These are phyloP conservation scores for Sclerurus mexicanus DNA, from an alignment of 2,113 vertebrate genomes.

Conservation along the genomic window DNA sequence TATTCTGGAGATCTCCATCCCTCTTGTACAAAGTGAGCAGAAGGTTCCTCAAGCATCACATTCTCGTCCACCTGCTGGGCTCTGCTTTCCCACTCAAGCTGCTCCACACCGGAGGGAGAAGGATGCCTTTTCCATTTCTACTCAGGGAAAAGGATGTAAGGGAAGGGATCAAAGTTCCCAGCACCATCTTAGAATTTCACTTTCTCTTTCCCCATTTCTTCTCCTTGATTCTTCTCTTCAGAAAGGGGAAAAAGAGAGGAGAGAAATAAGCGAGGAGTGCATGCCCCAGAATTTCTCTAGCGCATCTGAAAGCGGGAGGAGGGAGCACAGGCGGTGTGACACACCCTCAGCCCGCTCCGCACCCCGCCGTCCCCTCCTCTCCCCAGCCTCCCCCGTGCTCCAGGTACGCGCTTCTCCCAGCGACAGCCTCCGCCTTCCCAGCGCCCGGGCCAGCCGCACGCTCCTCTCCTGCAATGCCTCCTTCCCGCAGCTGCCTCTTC, in stretches of 20 bases:
- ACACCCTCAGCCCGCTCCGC: not conserved
- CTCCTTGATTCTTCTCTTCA: not conserved
- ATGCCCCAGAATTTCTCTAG: not conserved
- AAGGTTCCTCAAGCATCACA: conserved; percentile 17
- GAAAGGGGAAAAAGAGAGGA: not conserved
- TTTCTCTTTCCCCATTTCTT: not conserved
- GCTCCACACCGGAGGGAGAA: not conserved
- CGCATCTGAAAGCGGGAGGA: not conserved
- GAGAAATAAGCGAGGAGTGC: not conserved
- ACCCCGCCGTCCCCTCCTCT: not conserved
- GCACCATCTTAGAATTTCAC: not conserved
- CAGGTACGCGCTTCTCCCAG: not conserved
- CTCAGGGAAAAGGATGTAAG: not conserved
- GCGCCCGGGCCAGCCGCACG: not conserved
- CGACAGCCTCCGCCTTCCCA: not conserved
- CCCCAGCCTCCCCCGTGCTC: not conserved
- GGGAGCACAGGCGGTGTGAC: not conserved
- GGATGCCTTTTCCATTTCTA: not conserved
- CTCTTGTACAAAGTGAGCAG: not conserved
- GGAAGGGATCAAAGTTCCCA: not conserved
- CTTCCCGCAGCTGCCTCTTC: not conserved
- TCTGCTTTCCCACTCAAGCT: not conserved
- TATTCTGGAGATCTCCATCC: conserved; percentile 34
- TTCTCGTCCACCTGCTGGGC: not conserved
- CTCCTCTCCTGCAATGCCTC: not conserved